Evolutionary conservation across 2,888 invertebrate genomes (phyloP), one percentile per base, ranked within the genome.

Genomic region (Melanchra persicariae): DNA sequence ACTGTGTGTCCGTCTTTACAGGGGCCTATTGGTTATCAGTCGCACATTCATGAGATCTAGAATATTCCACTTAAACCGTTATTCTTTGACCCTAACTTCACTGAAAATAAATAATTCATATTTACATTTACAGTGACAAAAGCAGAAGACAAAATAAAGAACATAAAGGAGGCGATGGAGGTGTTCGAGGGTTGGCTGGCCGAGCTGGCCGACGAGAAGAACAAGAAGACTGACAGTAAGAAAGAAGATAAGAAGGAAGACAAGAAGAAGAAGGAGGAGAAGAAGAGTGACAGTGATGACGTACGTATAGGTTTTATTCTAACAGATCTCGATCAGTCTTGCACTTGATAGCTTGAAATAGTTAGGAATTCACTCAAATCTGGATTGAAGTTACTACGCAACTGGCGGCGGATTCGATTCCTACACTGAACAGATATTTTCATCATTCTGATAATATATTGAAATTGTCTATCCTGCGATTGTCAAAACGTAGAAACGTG

Each of bases 151-250:
- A 97, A 97, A 88, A 93, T 97, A 71, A 96, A 96, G 87, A 97
- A 97, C 86, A 96, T 97, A 71, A 96, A 96, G 83, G 97, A 97
- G 87, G 97, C 97, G 0, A 96, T 97, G 91, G 96, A 96, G 54
- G 96, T 97, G 30, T 97, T 97, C 86, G 97, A 97, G 90, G 93
- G 96, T 69, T 97, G 97, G 97, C 92, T 97, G 65, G 95, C 95
- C 6, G 96, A 97, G 30, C 94, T 96, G 4, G 68, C 77, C 17
- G 77, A 73, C 12, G 93, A 94, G 47, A 89, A 90, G 74, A 89
- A 88, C 74, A 94, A 95, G 71, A 91, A 92, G 68, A 90, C 85
- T 54, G 87, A 89, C 40, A 87, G 87, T 51, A 85, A 91, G 83
- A 69, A 91, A 91, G 87, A 89, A 24, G 88, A 92, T 82, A 85